Conservation (phyloP, 37 sponge, comb jelly and placozoan species). For the Bolinopsis microptera region DNA sequence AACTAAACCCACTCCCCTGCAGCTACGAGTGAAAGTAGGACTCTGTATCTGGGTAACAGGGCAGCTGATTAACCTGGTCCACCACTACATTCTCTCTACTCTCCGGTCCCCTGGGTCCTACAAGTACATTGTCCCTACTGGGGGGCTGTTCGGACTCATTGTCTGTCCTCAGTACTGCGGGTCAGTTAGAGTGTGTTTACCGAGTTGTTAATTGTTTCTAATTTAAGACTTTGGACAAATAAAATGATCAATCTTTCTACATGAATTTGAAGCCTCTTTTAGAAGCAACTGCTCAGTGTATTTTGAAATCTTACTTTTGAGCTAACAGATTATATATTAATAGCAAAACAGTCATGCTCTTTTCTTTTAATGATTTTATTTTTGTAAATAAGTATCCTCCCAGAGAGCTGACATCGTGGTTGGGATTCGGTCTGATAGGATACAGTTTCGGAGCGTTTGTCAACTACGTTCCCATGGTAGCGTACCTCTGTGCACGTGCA, state of each 20-base stretch:
- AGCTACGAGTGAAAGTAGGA: slow-evolving; percentile 46
- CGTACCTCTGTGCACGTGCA: slow-evolving; percentile 51
- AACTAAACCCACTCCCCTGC: background rate
- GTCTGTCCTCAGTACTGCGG: slow-evolving; percentile 61
- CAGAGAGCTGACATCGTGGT: slow-evolving; percentile 51
- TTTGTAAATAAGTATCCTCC: too few relatives aligned
- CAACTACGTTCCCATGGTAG: slow-evolving; percentile 43
- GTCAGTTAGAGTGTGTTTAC: background rate
- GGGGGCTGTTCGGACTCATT: slow-evolving; percentile 31
- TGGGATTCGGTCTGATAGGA: slow-evolving; percentile 6
- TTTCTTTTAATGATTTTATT: too few relatives aligned
- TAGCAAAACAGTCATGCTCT: too few relatives aligned
- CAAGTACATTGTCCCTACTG: slow-evolving; percentile 45
- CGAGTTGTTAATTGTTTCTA: background rate
- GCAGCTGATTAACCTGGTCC: slow-evolving; percentile 47
- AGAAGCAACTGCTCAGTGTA: too few relatives aligned
- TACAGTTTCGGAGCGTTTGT: background rate
- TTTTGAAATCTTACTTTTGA: too few relatives aligned
- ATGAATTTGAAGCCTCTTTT: too few relatives aligned
- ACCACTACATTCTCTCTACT: slow-evolving; percentile 51
- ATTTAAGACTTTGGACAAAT: too few relatives aligned
- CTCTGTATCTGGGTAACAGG: background rate
- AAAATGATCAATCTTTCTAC: too few relatives aligned
- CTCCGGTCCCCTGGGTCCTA: slow-evolving; percentile 29
- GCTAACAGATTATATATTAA: too few relatives aligned